Conservation (phyloP, 2,113 vertebrate genomes). For the Laticauda laticaudata region DNA sequence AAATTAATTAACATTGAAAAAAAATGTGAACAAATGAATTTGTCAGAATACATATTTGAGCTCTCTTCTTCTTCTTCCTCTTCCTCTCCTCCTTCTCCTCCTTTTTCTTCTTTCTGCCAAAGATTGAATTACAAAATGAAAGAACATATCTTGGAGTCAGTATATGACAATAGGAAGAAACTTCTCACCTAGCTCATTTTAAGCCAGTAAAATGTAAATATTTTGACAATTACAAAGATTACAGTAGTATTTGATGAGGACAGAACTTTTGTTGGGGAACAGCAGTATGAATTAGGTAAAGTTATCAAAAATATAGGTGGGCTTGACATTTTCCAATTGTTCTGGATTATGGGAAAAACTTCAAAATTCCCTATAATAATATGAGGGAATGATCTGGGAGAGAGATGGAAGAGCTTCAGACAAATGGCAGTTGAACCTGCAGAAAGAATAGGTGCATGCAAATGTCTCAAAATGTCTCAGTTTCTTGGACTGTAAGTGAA, state of each 20-base stretch:
- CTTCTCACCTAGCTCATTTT: background rate
- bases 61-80: background rate
- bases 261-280: no score
- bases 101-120: background rate
- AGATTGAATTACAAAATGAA: background rate
- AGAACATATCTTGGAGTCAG: background rate
- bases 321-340: background rate
- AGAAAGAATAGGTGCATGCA: background rate
- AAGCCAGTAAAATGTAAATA: background rate
- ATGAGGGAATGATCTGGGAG: background rate
- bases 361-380: background rate
- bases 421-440: background rate
- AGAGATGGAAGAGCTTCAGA: background rate
- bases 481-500: background rate
- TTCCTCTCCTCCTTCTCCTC: no score
- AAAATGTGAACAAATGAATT: background rate
- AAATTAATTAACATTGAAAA: background rate
- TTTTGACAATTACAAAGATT: no score
- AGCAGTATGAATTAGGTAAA: no score
- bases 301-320: no score
- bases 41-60: background rate
- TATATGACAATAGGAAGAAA: background rate
- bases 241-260: no score
- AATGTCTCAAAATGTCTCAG: background rate
- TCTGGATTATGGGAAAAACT: background rate